Evolutionary conservation across 2,888 invertebrate species (phyloP), one percentile per base, ranked within the genome.

Genomic region (Epistrophe grossulariae): DNA sequence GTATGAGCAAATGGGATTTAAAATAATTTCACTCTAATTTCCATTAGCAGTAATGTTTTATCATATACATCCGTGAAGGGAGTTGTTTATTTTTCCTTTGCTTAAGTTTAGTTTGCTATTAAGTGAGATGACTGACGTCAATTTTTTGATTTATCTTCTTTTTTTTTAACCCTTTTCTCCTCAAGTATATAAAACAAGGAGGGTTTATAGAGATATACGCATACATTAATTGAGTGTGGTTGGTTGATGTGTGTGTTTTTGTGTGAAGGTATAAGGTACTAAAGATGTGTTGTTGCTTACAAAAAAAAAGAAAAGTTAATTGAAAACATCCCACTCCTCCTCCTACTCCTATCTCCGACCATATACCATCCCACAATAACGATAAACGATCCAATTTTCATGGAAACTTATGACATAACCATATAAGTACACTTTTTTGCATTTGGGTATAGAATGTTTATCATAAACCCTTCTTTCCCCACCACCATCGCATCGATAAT

Each of bases 1-100:
- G 48, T 55, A 17, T 38, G 31, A 38, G 68, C 9, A 9, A 66
- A 68, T n/a, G 31, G 38, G 72, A 50, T 72, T 78, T 45, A 77
- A 78, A 66, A 72, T 72, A 77, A 78, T 72, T 77, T 82, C 66
- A 66, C 66, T 82, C 59, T 68, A 72, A 82, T 82, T 68, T 78
- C 78, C 82, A 82, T 82, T 82, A 82, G 72, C 77, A 57, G 24
- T 55, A 71, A 71, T 81, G 64, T 57, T 81, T 57, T 77, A 62
- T 81, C 71, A 40, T 71, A 71, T 64, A 71, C 57, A 72, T 66
- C 64, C 45, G 71, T 72, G 50, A 50, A 19, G 55, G 55, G 55
- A 48, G 48, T 73, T 73, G n/a, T 73, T 73, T 50, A 60, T 68
- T 66, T 66, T 66, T 48, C 66, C 15, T 50, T n/a, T 19, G 50